phyloP scores from a whole-genome alignment of 2,888 invertebrate genomes.

The Falcaria lacertinaria region DNA sequence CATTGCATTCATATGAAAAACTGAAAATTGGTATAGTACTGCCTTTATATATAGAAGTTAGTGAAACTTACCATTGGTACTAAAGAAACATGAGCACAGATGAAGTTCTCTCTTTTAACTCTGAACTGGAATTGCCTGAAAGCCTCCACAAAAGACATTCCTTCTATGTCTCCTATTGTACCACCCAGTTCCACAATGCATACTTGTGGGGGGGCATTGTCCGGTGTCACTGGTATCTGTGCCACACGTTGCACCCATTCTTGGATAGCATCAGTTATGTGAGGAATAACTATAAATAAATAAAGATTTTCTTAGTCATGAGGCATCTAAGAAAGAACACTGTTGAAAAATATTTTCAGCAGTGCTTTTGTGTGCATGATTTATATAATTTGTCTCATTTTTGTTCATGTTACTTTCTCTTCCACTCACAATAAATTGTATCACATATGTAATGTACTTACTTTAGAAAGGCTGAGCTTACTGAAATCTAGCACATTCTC shows the following conservation, averaged over 20 bases:
- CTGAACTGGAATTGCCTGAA: conserved; percentile 98
- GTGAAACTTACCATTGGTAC: conserved; percentile 88
- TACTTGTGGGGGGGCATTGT: conserved; percentile 84
- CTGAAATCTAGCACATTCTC: too few relatives aligned
- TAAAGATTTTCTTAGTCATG: too few relatives aligned
- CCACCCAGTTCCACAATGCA: conserved; percentile 97
- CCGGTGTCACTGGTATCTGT: conserved; percentile 88
- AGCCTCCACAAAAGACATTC: conserved; percentile 99
- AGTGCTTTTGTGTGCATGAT: too few relatives aligned
- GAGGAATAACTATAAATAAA: conserved; percentile 90
- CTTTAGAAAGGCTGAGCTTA: too few relatives aligned
- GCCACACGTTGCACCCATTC: conserved; percentile 98
- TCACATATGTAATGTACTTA: too few relatives aligned
- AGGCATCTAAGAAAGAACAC: too few relatives aligned
- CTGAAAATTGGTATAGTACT: too few relatives aligned
- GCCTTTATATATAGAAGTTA: not conserved
- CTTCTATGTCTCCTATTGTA: conserved; percentile 99
- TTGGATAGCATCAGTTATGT: conserved; percentile 98
- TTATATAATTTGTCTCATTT: too few relatives aligned
- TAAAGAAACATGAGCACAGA: conserved; percentile 97
- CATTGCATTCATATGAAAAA: too few relatives aligned
- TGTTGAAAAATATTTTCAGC: too few relatives aligned
- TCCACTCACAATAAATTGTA: too few relatives aligned
- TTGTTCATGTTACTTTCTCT: too few relatives aligned
- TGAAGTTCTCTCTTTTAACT: conserved; percentile 95